Evolutionary conservation across 2,113 vertebrate genomes (phyloP).

Genomic region (Haemorhous mexicanus): DNA sequence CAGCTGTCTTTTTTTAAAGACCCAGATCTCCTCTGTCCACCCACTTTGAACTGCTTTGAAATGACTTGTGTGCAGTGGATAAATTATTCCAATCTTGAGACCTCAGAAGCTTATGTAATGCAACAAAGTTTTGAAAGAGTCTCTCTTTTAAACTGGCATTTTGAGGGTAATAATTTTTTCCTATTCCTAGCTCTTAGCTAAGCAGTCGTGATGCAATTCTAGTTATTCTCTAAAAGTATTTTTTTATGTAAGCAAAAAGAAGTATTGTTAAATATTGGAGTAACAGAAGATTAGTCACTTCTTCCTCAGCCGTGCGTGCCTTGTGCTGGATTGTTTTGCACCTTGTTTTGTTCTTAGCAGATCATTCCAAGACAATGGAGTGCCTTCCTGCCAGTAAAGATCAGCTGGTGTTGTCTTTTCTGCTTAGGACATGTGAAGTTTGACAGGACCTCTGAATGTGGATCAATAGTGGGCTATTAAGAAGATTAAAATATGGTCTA

Average conservation of each 20-base stretch:
- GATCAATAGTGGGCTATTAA: background rate
- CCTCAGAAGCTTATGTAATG: background rate
- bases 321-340: background rate
- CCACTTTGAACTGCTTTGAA: rapidly evolving
- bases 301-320: background rate
- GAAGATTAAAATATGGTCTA: background rate
- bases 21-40: background rate
- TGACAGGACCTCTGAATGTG: background rate
- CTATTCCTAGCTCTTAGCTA: background rate
- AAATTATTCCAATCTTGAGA: background rate
- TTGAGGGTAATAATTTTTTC: background rate
- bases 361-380: background rate
- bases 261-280: background rate
- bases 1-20: background rate
- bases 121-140: background rate
- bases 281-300: background rate
- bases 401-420: background rate
- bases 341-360: background rate
- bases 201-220: background rate
- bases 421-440: background rate
- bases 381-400: background rate
- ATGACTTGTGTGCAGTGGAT: background rate
- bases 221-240: background rate
- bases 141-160: background rate
- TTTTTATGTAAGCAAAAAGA: background rate